Percentiles rank a stretch among this genome's conserved stretches.
Conservation (phyloP, 2,113 vertebrate genomes). For the Corythornis vintsioides region DNA sequence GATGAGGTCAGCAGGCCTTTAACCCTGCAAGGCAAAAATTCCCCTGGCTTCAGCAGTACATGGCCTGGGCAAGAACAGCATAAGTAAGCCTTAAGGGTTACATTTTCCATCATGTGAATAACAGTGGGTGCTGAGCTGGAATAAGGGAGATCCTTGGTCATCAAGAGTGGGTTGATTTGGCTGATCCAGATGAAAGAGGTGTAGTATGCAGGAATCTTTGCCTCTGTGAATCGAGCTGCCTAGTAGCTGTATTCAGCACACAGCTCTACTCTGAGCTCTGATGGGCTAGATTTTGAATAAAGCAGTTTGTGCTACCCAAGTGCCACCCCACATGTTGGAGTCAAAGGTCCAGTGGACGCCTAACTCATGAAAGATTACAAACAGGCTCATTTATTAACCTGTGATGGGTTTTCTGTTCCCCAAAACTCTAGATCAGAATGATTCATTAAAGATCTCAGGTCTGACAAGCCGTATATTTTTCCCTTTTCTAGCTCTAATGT, state of each 20-base stretch:
- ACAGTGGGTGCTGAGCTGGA: not conserved
- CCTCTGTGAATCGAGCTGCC: not conserved
- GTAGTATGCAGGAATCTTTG: not conserved
- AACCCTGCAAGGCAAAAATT: constrained; percentile 44
- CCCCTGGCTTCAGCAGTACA: constrained; percentile 51
- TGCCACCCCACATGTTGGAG: not conserved
- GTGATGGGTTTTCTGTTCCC: not conserved
- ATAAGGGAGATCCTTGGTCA: not conserved
- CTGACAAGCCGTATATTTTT: not conserved
- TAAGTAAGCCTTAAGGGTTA: not conserved
- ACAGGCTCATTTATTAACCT: not conserved
- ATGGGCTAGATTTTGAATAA: not conserved
- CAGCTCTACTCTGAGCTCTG: not conserved
- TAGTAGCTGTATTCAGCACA: accelerated
- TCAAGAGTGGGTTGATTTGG: not conserved
- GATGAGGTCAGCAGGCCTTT: constrained; percentile 56
- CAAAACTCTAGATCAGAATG: accelerated
- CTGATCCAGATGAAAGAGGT: not conserved
- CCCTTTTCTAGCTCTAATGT: not conserved
- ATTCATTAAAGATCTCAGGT: not conserved
- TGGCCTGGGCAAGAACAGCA: not conserved
- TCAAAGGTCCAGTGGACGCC: too few species aligned
- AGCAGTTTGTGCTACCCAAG: not conserved
- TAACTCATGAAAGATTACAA: not conserved
- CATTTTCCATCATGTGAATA: constrained; percentile 4